Percentiles rank a stretch among this genome's conserved stretches.
phyloP scores from a whole-genome alignment of 2,797 vertebrate species.

The Lepilemur ruficaudatus region DNA sequence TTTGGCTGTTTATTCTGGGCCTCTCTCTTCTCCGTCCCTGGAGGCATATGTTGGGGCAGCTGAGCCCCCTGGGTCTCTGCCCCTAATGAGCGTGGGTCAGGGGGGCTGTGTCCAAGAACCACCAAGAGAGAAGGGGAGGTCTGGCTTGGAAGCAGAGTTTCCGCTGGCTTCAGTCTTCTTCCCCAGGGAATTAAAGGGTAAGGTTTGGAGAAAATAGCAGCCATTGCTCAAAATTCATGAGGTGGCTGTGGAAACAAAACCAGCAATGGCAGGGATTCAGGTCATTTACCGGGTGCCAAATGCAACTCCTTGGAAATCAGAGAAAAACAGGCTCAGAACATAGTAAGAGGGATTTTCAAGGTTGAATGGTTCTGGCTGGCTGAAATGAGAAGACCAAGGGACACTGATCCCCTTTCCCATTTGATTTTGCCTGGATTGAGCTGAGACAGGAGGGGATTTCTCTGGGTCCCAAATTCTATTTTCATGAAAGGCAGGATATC shows the following conservation, averaged over 20 bases:
- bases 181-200: not conserved
- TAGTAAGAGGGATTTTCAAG: slow-evolving; percentile 26
- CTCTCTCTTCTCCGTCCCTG: not conserved
- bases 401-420: not conserved
- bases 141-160: not conserved
- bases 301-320: slow-evolving; percentile 28
- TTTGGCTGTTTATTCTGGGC: slow-evolving; percentile 40
- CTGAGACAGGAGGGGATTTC: not conserved
- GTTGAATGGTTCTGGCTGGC: not conserved
- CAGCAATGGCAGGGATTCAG: slow-evolving; percentile 10
- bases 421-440: slow-evolving; percentile 7
- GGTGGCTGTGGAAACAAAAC: not conserved
- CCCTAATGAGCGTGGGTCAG: slow-evolving; percentile 38
- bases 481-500: not conserved
- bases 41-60: not conserved
- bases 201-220: slow-evolving; percentile 25
- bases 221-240: slow-evolving; percentile 49
- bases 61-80: not conserved
- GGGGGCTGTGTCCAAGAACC: not conserved
- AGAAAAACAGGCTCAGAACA: slow-evolving; percentile 25
- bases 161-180: not conserved
- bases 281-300: slow-evolving; percentile 33
- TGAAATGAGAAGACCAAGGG: not conserved
- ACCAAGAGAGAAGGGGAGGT: not conserved
- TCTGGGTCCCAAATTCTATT: slow-evolving; percentile 20